A percentile compares a stretch with the other conserved stretches of the same genome.
Evolutionary conservation across 2,113 vertebrate genomes (phyloP).

Genomic region (Dolichallabes microphthalmus): DNA sequence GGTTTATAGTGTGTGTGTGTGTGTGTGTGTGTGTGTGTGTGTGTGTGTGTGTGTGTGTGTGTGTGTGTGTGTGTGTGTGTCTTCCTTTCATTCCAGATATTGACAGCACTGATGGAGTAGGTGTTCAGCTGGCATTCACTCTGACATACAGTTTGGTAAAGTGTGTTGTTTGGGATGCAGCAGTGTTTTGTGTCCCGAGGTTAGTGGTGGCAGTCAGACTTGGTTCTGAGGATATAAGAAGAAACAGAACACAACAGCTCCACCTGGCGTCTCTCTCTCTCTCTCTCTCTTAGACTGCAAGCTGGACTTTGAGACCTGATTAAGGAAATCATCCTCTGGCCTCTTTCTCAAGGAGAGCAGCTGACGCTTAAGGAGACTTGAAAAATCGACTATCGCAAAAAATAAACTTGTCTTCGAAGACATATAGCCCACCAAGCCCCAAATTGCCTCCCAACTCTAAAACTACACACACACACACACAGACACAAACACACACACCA

Average conservation of each 20-base stretch:
- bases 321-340: slow-evolving; percentile 66
- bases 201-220: neutral
- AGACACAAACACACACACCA: slow-evolving; percentile 66
- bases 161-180: neutral
- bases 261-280: slow-evolving; percentile 45
- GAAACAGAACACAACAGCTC: slow-evolving; percentile 13
- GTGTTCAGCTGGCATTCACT: slow-evolving; percentile 8
- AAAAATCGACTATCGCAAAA: slow-evolving; percentile 77
- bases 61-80: neutral
- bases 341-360: slow-evolving; percentile 77
- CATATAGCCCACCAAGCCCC: slow-evolving; percentile 71
- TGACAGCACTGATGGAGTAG: neutral
- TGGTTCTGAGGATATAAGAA: neutral
- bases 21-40: neutral
- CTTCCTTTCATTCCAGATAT: neutral
- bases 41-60: neutral
- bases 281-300: slow-evolving; percentile 1
- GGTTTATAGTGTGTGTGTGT: neutral
- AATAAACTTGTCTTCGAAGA: slow-evolving; percentile 83
- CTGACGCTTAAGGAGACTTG: slow-evolving; percentile 75
- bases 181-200: neutral
- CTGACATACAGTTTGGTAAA: slow-evolving; percentile 2
- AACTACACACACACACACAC: slow-evolving; percentile 71
- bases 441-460: slow-evolving; percentile 78
- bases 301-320: slow-evolving; percentile 56